Conservation (phyloP, 2,888 invertebrate species). For the Cosmia pyralina region DNA sequence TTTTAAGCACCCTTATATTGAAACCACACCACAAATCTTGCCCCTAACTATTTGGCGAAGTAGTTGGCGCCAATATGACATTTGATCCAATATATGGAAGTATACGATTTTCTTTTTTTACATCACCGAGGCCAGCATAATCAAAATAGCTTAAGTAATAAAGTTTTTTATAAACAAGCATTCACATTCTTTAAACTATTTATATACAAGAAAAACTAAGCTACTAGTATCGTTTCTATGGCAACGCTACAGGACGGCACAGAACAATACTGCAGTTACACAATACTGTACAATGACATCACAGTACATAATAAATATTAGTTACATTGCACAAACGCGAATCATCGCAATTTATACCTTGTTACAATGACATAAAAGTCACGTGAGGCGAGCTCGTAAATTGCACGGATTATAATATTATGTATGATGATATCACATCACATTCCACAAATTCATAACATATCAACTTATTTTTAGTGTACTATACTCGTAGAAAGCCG, state of each 20-base stretch:
- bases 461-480: constrained; percentile 2
- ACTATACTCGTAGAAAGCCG: constrained; percentile 12
- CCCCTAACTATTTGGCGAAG: neutral
- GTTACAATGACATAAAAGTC: neutral
- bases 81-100: neutral
- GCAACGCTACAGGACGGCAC: constrained; percentile 63
- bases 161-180: constrained; percentile 27
- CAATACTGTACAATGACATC: constrained; percentile 33
- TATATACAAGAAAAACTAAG: constrained; percentile 30
- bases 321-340: neutral
- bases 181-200: constrained; percentile 39
- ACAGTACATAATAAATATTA: constrained; percentile 10
- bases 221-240: constrained; percentile 58
- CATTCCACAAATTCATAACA: constrained; percentile 7
- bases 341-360: constrained; percentile 26
- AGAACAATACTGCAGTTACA: constrained; percentile 57
- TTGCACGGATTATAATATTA: neutral
- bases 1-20: constrained; percentile 1
- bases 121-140: constrained; percentile 2
- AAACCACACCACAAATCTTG: neutral
- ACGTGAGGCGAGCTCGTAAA: neutral
- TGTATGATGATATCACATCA: neutral
- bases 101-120: neutral
- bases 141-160: neutral
- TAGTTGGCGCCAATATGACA: neutral